These are phyloP conservation scores for Arnoldichthys spilopterus DNA, from an alignment of 2,797 vertebrate species.

Conservation along the genomic window DNA sequence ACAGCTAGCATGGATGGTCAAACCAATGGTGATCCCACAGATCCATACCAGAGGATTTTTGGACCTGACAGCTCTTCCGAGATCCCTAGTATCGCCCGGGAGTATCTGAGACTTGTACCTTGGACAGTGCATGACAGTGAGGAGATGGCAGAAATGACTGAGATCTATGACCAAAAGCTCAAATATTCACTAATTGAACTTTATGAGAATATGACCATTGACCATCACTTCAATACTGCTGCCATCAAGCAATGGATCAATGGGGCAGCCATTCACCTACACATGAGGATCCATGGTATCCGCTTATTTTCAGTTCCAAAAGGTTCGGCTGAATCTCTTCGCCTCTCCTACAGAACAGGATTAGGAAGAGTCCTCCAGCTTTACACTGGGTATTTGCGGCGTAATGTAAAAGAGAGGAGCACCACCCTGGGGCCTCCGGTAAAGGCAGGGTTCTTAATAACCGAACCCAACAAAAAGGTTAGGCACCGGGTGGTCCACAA, in stretches of 20 bases:
- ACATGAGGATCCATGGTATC: slow-evolving; percentile 62
- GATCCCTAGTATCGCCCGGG: slow-evolving; percentile 48
- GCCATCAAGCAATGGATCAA: slow-evolving; percentile 64
- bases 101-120: slow-evolving; percentile 58
- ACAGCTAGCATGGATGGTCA: slow-evolving; percentile 23
- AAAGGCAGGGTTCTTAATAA: slow-evolving; percentile 55
- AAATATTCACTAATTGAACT: slow-evolving; percentile 55
- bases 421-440: slow-evolving; percentile 25
- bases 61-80: slow-evolving; percentile 56
- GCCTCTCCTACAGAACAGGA: slow-evolving; percentile 54
- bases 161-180: slow-evolving; percentile 58
- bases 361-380: slow-evolving; percentile 44
- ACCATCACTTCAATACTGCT: slow-evolving; percentile 45
- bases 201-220: slow-evolving; percentile 54
- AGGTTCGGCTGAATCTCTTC: slow-evolving; percentile 56
- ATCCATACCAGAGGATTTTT: slow-evolving; percentile 55
- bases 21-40: neutral
- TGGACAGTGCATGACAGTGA: slow-evolving; percentile 31
- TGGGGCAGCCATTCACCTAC: slow-evolving; percentile 62
- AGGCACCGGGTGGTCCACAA: slow-evolving; percentile 58
- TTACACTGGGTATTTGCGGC: slow-evolving; percentile 50
- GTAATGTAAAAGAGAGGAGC: slow-evolving; percentile 50
- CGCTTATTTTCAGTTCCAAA: slow-evolving; percentile 46
- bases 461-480: slow-evolving; percentile 58
- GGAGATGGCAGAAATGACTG: slow-evolving; percentile 58